Conservation (phyloP, 2,888 invertebrate species). For the Agapostemon virescens region DNA sequence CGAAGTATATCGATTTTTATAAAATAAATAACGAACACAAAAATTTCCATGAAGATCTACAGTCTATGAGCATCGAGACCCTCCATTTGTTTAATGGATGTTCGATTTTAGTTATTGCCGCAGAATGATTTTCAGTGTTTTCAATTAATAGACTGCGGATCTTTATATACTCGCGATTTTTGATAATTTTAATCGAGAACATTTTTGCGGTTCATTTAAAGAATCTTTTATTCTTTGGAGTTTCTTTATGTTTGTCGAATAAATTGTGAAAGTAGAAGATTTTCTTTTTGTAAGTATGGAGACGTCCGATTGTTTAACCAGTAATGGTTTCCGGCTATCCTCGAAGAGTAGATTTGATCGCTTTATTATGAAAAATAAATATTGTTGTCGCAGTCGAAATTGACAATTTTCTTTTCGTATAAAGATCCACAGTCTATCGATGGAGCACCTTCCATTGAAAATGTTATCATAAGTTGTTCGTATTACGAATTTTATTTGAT, state of each 20-base stretch:
- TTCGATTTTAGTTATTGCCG: neutral
- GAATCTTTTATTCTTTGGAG: too few relatives aligned
- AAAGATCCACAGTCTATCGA: too few relatives aligned
- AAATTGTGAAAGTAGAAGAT: too few relatives aligned
- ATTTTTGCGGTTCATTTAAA: too few relatives aligned
- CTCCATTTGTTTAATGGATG: neutral
- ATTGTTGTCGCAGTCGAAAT: too few relatives aligned
- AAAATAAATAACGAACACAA: neutral
- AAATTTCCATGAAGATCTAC: neutral
- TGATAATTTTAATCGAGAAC: neutral
- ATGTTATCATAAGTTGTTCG: neutral
- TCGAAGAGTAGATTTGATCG: too few relatives aligned
- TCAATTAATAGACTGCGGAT: neutral
- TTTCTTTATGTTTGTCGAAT: neutral
- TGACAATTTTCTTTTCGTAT: too few relatives aligned
- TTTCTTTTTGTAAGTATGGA: too few relatives aligned
- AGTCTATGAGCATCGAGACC: neutral
- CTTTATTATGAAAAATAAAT: too few relatives aligned
- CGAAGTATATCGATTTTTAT: neutral
- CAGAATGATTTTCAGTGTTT: neutral
- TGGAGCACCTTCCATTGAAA: neutral
- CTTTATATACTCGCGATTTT: neutral
- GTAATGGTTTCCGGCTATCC: neutral
- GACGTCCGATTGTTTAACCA: too few relatives aligned
- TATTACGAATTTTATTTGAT: neutral